Conservation (phyloP, 1,140 invertebrate genomes). For the Anoplolepis gracilipes region DNA sequence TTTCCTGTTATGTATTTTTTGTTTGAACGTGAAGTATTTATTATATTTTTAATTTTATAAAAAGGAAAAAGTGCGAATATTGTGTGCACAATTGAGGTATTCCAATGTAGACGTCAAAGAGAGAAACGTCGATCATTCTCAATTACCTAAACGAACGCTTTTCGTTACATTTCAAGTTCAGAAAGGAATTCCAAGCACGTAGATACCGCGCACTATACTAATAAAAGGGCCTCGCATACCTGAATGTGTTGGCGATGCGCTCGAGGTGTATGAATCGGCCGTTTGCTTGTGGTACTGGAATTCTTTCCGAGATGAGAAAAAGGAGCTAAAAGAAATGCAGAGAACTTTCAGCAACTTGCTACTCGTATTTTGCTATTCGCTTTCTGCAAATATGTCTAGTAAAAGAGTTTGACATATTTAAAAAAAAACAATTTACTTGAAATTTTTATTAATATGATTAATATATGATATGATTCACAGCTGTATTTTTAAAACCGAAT, state of each 20-base stretch:
- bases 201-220: constrained; percentile 41
- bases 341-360: constrained; percentile 14
- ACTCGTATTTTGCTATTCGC: not conserved
- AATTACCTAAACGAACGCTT: not conserved
- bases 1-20: not conserved
- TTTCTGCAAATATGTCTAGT: not conserved
- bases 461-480: not conserved
- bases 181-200: constrained; percentile 35
- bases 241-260: constrained; percentile 58
- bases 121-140: constrained; percentile 6
- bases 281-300: constrained; percentile 38
- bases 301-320: constrained; percentile 35
- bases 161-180: constrained; percentile 46
- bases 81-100: not conserved
- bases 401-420: not conserved
- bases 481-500: not conserved
- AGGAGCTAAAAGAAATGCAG: not conserved
- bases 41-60: not conserved
- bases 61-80: not conserved
- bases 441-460: not conserved
- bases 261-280: constrained; percentile 49
- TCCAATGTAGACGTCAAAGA: constrained; percentile 34
- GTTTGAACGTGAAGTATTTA: not conserved
- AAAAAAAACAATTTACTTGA: not conserved
- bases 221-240: constrained; percentile 55